Evolutionary conservation across 2,888 invertebrate species (phyloP), one percentile per base, ranked within the genome.

Genomic region (Campoletis raptor): DNA sequence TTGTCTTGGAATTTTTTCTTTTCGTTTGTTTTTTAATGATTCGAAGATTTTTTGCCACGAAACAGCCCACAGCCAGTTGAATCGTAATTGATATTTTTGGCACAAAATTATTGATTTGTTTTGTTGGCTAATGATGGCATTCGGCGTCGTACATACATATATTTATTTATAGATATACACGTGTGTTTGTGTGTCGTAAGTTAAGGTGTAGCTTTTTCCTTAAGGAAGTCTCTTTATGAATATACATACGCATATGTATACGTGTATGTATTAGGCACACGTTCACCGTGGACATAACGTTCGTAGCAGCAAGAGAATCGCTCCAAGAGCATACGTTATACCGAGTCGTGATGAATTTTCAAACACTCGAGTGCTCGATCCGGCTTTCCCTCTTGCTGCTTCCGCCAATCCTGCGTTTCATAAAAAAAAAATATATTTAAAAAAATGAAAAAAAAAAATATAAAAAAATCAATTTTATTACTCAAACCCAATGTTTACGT

Each of bases 381-480:
- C 85, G 76, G 87, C 93, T 64, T 92, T 92, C 88, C 93, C 93
- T 87, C 93, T 92, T 48, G 94, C 94, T 61, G 93, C 94, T 82
- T 94, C 93, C 77, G 94, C 93, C 81, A 93, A 88, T 90, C 93
- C 93, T 94, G 88, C 74, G 85, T 84, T 18, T 66, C 42, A 86
- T 70, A 30, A 78, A 40, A 67, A 40, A 77, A 67, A 45, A 80
- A 30, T 30, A 30, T 2, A 30, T 2, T 2, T 30, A 30, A 30
- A 30, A 30, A 30, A 30, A 30, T 30, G 30, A 30, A 30, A 30
- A 30, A 48, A 69, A 24, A 57, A 74, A 40, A 52, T 30, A 64
- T 7, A 52, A 52, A 57, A 54, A 52, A 36, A 64, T 21, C 42
- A 76, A 30, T 52, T 77, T 77, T 48, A 42, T 69, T 69, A 42